phyloP scores from a whole-genome alignment of 2,888 invertebrate species.

The Idaea aversata region DNA sequence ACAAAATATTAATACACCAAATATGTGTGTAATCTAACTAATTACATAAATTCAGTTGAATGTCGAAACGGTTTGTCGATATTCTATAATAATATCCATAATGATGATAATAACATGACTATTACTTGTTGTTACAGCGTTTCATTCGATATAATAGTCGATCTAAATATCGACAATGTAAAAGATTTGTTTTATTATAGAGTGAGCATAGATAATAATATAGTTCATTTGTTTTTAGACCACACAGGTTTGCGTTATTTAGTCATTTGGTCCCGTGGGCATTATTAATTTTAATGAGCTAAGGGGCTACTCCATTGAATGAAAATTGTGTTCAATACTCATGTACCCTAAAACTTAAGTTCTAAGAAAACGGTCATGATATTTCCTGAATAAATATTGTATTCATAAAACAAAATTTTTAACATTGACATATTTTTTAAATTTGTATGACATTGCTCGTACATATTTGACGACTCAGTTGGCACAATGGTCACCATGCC shows the following conservation, averaged over 20 bases:
- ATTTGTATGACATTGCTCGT: too few species aligned
- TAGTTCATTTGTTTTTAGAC: slow-evolving; percentile 54
- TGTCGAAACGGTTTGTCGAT: slow-evolving; percentile 59
- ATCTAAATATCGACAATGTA: slow-evolving; percentile 69
- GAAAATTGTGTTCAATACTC: too few species aligned
- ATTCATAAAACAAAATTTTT: too few species aligned
- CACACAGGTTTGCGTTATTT: slow-evolving; percentile 72
- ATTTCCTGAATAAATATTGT: too few species aligned
- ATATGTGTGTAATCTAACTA: slow-evolving; percentile 19
- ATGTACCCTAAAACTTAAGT: too few species aligned
- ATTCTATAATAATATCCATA: slow-evolving; percentile 54
- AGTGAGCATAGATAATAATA: slow-evolving; percentile 34
- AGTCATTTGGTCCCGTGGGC: slow-evolving; percentile 63
- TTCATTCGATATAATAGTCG: slow-evolving; percentile 65
- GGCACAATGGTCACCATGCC: too few species aligned
- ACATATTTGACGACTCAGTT: too few species aligned
- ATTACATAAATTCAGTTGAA: slow-evolving; percentile 41
- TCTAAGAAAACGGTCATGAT: too few species aligned
- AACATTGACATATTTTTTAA: too few species aligned
- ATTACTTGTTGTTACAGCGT: slow-evolving; percentile 68
- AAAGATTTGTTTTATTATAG: slow-evolving; percentile 60
- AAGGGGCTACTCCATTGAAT: too few species aligned
- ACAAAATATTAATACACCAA: too few species aligned
- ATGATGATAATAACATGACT: slow-evolving; percentile 67
- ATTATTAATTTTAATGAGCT: slow-evolving; percentile 42